Evolutionary conservation across 92 coral and sea anemone species (phyloP).

Genomic region (Virgularia gustaviana): DNA sequence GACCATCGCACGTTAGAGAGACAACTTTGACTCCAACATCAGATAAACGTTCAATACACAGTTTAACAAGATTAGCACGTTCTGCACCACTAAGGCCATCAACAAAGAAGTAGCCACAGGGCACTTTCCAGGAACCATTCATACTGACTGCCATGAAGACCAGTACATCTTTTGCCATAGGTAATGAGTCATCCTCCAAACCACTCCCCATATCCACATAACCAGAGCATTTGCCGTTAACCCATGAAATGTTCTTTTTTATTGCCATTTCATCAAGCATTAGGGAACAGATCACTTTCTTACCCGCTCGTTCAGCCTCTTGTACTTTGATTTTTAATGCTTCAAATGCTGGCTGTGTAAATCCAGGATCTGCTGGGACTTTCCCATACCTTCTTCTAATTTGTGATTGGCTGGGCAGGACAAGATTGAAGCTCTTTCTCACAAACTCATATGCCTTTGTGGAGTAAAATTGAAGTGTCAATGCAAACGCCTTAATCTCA

Average conservation of each 20-base stretch:
- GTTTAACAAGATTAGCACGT: neutral
- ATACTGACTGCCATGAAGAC: constrained; percentile 21
- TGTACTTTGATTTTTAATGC: neutral
- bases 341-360: neutral
- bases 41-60: neutral
- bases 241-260: neutral
- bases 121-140: constrained; percentile 11
- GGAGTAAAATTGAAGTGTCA: constrained; percentile 12
- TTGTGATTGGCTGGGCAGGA: neutral
- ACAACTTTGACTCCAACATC: constrained; percentile 8
- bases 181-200: neutral
- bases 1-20: constrained; percentile 22
- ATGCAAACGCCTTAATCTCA: constrained; percentile 3
- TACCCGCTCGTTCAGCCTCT: neutral
- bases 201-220: neutral
- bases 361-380: constrained; percentile 1
- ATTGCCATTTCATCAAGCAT: constrained; percentile 23
- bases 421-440: neutral
- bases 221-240: neutral
- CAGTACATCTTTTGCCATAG: neutral
- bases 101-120: constrained; percentile 20
- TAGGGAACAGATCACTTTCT: neutral
- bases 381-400: constrained; percentile 15
- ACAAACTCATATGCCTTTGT: constrained; percentile 10
- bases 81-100: constrained; percentile 11